Evolutionary conservation across 64 coral and sea anemone genomes (phyloP).

Genomic region (Pocillopora damicornis): DNA sequence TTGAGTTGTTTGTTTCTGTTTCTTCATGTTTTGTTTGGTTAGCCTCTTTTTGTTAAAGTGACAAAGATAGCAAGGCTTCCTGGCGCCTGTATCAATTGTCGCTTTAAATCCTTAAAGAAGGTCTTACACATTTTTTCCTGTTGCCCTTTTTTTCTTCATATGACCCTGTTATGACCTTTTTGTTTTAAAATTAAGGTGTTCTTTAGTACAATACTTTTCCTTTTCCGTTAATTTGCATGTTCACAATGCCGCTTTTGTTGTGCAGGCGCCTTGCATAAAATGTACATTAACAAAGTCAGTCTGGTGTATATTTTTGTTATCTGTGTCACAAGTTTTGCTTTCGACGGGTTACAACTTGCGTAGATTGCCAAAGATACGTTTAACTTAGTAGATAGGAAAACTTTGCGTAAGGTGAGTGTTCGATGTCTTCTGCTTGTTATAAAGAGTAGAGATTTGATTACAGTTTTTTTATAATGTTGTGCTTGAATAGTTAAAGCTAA

Average conservation of each 20-base stretch:
- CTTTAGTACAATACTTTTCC: neutral
- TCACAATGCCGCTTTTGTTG: neutral
- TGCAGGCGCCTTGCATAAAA: conserved; percentile 9
- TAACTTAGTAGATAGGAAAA: too few species aligned
- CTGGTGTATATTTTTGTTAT: neutral
- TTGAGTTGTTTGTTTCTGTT: too few species aligned
- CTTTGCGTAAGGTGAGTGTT: too few species aligned
- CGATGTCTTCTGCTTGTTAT: too few species aligned
- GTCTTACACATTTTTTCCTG: neutral
- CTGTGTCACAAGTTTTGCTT: neutral
- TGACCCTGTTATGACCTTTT: neutral
- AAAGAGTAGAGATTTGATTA: too few species aligned
- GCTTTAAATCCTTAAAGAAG: neutral
- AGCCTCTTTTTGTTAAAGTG: too few species aligned
- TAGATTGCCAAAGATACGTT: too few species aligned
- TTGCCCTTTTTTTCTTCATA: neutral
- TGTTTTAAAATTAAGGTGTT: neutral
- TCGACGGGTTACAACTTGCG: neutral
- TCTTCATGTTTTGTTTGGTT: too few species aligned
- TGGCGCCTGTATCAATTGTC: neutral
- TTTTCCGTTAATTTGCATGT: conserved; percentile 1
- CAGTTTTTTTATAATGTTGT: too few species aligned
- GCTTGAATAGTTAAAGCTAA: too few species aligned
- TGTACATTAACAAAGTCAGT: neutral
- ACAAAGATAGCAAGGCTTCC: neutral